phyloP scores from a whole-genome alignment of 2,113 vertebrate genomes.

The Paraplagusia blochii region DNA sequence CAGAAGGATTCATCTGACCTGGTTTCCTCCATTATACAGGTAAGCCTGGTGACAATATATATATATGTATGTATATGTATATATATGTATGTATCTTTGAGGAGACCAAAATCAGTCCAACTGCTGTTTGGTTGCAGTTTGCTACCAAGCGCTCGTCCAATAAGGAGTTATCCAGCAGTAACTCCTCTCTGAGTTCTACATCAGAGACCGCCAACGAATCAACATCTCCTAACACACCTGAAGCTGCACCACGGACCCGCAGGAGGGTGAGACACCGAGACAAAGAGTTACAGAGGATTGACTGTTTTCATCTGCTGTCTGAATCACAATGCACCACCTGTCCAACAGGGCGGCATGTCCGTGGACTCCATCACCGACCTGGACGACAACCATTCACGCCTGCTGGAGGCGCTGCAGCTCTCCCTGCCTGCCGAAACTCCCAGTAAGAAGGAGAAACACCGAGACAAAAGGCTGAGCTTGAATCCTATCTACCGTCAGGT shows the following conservation, averaged over 20 bases:
- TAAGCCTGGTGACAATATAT: slow-evolving; percentile 8
- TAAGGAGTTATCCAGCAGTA: slow-evolving; percentile 98
- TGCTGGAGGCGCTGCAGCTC: slow-evolving; percentile 95
- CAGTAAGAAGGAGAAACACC: slow-evolving; percentile 92
- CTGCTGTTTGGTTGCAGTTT: slow-evolving; percentile 72
- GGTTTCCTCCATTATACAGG: slow-evolving; percentile 86
- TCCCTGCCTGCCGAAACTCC: slow-evolving; percentile 89
- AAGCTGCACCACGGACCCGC: slow-evolving; percentile 83
- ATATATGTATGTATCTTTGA: neutral
- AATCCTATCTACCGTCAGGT: slow-evolving; percentile 98
- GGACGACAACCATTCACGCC: slow-evolving; percentile 93
- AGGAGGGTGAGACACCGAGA: slow-evolving; percentile 81
- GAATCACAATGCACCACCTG: neutral
- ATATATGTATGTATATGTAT: neutral
- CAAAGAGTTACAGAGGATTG: neutral
- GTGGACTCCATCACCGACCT: slow-evolving; percentile 98
- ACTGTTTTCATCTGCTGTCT: neutral
- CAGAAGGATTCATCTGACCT: slow-evolving; percentile 87
- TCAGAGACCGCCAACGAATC: slow-evolving; percentile 95
- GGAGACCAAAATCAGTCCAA: neutral
- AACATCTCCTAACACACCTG: slow-evolving; percentile 90
- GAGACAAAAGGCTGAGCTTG: slow-evolving; percentile 93
- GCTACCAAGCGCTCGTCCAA: slow-evolving; percentile 87
- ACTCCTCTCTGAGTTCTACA: slow-evolving; percentile 97
- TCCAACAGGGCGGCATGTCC: slow-evolving; percentile 91